Percentiles rank a stretch among this genome's conserved stretches.
Conservation (phyloP, 2,797 vertebrate genomes). For the Pseudochaenichthys georgianus region DNA sequence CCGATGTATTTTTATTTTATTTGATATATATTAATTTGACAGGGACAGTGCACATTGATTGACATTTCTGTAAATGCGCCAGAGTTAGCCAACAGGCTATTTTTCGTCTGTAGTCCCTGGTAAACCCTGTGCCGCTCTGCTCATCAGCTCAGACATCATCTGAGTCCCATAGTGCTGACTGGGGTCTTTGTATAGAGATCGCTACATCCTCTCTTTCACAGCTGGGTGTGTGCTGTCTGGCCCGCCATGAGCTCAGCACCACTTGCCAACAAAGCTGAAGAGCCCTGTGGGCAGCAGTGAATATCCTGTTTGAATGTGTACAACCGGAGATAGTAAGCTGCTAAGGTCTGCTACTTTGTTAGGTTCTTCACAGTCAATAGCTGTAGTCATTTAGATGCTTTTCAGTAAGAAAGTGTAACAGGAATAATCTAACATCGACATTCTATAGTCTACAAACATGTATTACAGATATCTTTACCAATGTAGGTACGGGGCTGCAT, state of each 20-base stretch:
- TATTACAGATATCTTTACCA: neutral
- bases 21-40: too few relatives aligned
- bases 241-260: slow-evolving; percentile 32
- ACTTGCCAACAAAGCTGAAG: slow-evolving; percentile 30
- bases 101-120: neutral
- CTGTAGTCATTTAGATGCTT: neutral
- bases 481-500: too few relatives aligned
- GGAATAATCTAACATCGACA: neutral
- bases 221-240: slow-evolving; percentile 58
- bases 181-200: slow-evolving; percentile 66
- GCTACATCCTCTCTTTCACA: slow-evolving; percentile 49
- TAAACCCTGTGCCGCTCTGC: slow-evolving; percentile 49
- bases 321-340: slow-evolving; percentile 40
- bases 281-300: slow-evolving; percentile 39
- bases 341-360: slow-evolving; percentile 35
- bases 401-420: neutral
- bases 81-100: too few relatives aligned
- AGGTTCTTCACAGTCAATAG: neutral
- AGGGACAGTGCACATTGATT: too few relatives aligned
- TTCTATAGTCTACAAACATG: neutral
- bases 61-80: too few relatives aligned
- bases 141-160: slow-evolving; percentile 70
- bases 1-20: too few relatives aligned
- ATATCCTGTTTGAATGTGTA: slow-evolving; percentile 24
- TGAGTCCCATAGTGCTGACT: slow-evolving; percentile 72